A percentile compares a stretch with the other conserved stretches of the same genome.
phyloP scores from a whole-genome alignment of 2,113 vertebrate genomes.

The Hippocampus guttulatus region DNA sequence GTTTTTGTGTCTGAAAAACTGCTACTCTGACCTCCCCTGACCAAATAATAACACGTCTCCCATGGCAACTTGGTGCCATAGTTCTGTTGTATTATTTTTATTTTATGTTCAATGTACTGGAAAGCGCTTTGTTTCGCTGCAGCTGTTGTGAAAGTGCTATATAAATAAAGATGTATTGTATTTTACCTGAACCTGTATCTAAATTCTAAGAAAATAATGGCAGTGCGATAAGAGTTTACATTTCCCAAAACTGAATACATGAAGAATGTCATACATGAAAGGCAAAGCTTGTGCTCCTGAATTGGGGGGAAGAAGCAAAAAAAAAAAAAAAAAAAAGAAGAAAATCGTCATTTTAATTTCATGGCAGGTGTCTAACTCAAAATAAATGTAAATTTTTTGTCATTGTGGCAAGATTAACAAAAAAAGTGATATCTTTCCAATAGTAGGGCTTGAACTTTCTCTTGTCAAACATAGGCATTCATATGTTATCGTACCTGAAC shows the following conservation, averaged over 20 bases:
- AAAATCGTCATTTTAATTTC: not conserved
- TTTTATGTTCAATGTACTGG: too few relatives aligned
- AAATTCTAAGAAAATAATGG: not conserved
- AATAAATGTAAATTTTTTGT: not conserved
- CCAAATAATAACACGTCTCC: not conserved
- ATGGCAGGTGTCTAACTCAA: not conserved
- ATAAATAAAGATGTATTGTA: too few relatives aligned
- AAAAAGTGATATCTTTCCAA: not conserved
- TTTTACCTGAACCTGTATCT: not conserved
- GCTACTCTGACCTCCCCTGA: not conserved
- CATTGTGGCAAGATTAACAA: not conserved
- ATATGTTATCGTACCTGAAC: conserved; percentile 15
- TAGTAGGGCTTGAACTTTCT: not conserved
- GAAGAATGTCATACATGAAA: not conserved
- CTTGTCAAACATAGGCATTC: not conserved
- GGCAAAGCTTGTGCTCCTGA: not conserved
- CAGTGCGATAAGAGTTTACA: not conserved
- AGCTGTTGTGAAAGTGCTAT: too few relatives aligned
- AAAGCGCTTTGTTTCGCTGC: too few relatives aligned
- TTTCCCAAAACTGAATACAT: not conserved
- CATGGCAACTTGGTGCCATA: not conserved
- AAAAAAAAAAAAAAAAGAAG: not conserved
- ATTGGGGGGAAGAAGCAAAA: too few relatives aligned
- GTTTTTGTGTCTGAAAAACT: not conserved
- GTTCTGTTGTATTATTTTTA: too few relatives aligned